These are phyloP conservation scores for Varecia variegata DNA, from an alignment of 2,797 vertebrate species.

Conservation along the genomic window DNA sequence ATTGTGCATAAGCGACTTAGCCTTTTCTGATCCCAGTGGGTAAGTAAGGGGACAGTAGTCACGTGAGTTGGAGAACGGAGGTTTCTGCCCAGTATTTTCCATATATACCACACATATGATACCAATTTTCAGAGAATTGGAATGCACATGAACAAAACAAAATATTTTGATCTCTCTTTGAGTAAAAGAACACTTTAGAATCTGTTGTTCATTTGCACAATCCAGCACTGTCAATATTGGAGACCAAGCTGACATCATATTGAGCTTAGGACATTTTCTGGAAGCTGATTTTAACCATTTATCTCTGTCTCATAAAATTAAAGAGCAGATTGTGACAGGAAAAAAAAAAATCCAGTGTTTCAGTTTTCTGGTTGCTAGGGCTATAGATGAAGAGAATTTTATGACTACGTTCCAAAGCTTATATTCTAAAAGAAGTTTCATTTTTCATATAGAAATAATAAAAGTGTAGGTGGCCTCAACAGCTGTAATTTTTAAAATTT, in stretches of 20 bases:
- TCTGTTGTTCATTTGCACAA: slow-evolving; percentile 16
- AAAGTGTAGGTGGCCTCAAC: slow-evolving; percentile 54
- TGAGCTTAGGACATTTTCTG: slow-evolving; percentile 20
- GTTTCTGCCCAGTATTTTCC: slow-evolving; percentile 10
- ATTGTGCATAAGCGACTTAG: slow-evolving; percentile 40
- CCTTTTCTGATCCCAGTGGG: slow-evolving; percentile 46
- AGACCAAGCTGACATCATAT: background rate
- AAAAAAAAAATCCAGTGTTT: slow-evolving; percentile 30
- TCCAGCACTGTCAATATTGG: background rate
- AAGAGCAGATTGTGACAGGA: slow-evolving; percentile 48
- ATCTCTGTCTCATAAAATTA: slow-evolving; percentile 66
- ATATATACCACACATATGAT: slow-evolving; percentile 36
- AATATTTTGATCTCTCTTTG: slow-evolving; percentile 45
- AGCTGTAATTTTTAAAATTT: slow-evolving; percentile 61
- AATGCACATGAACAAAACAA: slow-evolving; percentile 60
- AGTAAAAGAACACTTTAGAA: slow-evolving; percentile 24
- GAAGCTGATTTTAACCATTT: slow-evolving; percentile 65
- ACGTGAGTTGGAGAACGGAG: slow-evolving; percentile 1
- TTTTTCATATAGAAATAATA: slow-evolving; percentile 64
- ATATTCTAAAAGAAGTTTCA: slow-evolving; percentile 38
- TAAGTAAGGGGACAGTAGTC: slow-evolving; percentile 48
- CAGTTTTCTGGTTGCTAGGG: slow-evolving; percentile 42
- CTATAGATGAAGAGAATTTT: slow-evolving; percentile 40
- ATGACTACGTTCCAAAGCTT: slow-evolving; percentile 54
- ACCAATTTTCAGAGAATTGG: slow-evolving; percentile 48